A percentile compares a stretch with the other conserved stretches of the same genome.
phyloP scores from a whole-genome alignment of 2,797 vertebrate species.

The Tapirus indicus region DNA sequence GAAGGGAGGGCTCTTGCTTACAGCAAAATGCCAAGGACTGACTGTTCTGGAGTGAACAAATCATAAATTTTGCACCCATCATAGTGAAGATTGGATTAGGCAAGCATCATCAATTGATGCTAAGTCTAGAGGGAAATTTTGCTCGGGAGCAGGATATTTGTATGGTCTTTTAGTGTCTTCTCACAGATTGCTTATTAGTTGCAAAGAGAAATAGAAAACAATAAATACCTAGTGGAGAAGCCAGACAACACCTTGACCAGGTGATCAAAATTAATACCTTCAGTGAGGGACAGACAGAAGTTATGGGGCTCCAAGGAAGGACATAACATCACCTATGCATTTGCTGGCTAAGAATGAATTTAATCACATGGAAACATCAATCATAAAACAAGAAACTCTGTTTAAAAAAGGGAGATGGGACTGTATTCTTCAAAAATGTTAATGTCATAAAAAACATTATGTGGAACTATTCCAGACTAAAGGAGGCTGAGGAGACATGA shows the following conservation, averaged over 20 bases:
- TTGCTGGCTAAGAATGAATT: background rate
- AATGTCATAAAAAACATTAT: background rate
- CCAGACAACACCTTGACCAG: background rate
- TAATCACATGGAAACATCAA: background rate
- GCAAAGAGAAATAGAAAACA: background rate
- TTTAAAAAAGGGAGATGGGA: background rate
- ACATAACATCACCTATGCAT: background rate
- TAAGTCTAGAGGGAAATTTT: background rate
- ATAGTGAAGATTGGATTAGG: background rate
- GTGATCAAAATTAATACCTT: background rate
- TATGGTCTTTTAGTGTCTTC: background rate
- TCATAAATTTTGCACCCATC: background rate
- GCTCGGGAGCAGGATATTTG: background rate
- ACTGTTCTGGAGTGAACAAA: background rate
- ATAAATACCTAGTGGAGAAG: background rate
- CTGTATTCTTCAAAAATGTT: background rate
- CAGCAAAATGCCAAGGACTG: background rate
- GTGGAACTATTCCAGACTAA: background rate
- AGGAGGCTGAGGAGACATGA: background rate
- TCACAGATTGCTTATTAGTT: background rate
- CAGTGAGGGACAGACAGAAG: background rate
- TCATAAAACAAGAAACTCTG: background rate
- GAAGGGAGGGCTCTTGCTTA: background rate
- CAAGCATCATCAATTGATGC: background rate
- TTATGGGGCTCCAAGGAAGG: background rate